These are phyloP conservation scores for Scomberomorus guttatus DNA, from an alignment of 2,797 vertebrate genomes.

Conservation along the genomic window DNA sequence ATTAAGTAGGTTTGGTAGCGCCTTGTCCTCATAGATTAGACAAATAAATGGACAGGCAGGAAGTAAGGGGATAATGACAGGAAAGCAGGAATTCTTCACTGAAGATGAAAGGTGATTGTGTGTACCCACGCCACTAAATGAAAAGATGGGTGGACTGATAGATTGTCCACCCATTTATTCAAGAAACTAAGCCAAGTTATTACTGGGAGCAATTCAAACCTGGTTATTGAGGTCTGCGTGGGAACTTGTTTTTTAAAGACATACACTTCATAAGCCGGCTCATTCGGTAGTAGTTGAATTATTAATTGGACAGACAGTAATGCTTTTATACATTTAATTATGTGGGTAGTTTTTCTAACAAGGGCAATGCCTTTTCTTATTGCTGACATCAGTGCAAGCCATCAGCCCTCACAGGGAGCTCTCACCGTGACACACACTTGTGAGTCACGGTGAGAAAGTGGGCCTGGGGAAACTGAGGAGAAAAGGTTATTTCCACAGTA, in stretches of 20 bases:
- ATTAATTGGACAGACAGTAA: not conserved
- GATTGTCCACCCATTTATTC: conserved; percentile 2
- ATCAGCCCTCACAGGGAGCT: not conserved
- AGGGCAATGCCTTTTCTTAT: not conserved
- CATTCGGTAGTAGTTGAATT: not conserved
- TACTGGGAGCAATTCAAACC: not conserved
- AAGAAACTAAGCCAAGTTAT: not conserved
- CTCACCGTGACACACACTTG: conserved; percentile 12
- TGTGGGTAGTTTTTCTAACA: not conserved
- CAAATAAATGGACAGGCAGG: conserved; percentile 50
- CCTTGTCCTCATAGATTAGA: conserved; percentile 48
- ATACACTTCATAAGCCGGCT: not conserved
- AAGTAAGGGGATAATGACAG: conserved; percentile 41
- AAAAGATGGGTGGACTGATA: not conserved
- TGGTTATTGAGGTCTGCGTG: not conserved
- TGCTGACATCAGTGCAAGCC: conserved; percentile 14
- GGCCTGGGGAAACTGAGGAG: conserved; percentile 20
- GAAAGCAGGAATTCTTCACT: conserved; percentile 7
- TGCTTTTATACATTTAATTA: not conserved
- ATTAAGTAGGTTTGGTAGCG: conserved; percentile 33
- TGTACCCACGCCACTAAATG: conserved; percentile 1
- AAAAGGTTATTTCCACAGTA: conserved; percentile 37
- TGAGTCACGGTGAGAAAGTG: conserved; percentile 27
- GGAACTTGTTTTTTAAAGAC: not conserved
- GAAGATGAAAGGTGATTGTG: conserved; percentile 10